Percentiles rank a stretch among this genome's conserved stretches.
phyloP scores from a whole-genome alignment of 2,797 vertebrate species.

The Iguana delicatissima region DNA sequence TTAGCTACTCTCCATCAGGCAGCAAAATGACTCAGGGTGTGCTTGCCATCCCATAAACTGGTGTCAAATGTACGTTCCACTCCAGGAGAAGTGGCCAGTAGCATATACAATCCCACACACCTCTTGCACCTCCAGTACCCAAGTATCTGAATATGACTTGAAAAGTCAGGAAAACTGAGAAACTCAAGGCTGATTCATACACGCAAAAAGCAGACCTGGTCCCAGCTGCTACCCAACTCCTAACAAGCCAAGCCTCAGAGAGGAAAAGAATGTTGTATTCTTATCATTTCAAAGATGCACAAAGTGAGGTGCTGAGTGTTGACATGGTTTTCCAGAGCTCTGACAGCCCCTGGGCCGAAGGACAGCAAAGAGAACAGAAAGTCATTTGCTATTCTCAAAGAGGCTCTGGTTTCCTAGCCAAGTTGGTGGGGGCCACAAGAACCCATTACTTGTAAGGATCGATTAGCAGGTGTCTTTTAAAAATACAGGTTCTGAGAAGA shows the following conservation, averaged over 20 bases:
- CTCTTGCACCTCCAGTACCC: neutral
- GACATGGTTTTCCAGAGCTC: constrained; percentile 9
- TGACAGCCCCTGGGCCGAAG: neutral
- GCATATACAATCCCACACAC: neutral
- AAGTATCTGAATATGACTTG: neutral
- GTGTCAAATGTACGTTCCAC: neutral
- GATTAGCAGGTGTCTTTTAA: neutral
- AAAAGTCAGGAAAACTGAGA: neutral
- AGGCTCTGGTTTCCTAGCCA: neutral
- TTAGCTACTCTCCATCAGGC: too few species aligned
- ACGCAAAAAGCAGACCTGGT: neutral
- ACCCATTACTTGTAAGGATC: neutral
- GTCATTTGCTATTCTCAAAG: neutral
- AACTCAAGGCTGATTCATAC: neutral
- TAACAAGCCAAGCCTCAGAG: neutral
- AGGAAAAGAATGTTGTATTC: neutral
- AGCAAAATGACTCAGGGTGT: too few species aligned
- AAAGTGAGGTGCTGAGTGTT: constrained; percentile 23
- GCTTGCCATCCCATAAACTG: too few species aligned
- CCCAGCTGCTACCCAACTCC: neutral
- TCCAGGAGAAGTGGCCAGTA: neutral
- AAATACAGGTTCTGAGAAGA: neutral
- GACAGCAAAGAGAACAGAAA: neutral
- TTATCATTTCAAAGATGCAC: constrained; percentile 11
- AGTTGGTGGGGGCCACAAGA: neutral